Conservation (phyloP, 2,797 vertebrate genomes). For the Dicrostonyx torquatus region DNA sequence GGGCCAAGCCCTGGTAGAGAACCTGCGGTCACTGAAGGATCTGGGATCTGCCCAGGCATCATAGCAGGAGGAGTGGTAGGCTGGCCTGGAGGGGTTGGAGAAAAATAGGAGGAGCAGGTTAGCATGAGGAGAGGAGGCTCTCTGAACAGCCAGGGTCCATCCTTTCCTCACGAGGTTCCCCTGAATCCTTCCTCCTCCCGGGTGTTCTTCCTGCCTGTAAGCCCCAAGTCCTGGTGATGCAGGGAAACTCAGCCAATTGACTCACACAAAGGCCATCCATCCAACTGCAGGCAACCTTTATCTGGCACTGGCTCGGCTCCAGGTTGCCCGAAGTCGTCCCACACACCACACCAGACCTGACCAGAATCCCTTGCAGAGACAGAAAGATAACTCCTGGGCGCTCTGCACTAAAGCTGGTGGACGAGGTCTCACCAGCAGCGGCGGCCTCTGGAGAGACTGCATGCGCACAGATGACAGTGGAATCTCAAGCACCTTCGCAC, state of each 20-base stretch:
- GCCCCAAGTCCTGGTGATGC: background rate
- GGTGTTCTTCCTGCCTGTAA: background rate
- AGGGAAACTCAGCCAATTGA: background rate
- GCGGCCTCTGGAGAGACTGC: background rate
- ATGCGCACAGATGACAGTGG: background rate
- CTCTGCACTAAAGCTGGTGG: background rate
- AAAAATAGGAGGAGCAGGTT: constrained; percentile 55
- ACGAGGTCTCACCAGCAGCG: background rate
- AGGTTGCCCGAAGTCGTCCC: background rate
- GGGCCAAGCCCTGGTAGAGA: constrained; percentile 93
- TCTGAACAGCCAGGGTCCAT: background rate
- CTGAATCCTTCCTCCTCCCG: background rate
- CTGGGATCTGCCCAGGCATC: constrained; percentile 99
- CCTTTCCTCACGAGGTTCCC: background rate
- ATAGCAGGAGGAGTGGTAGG: constrained; percentile 90
- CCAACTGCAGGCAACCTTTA: background rate
- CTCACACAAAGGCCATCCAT: background rate
- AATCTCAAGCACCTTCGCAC: constrained; percentile 63
- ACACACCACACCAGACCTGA: background rate
- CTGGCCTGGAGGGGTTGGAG: constrained; percentile 74
- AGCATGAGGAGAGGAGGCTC: background rate
- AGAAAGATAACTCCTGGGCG: background rate
- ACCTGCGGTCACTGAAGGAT: constrained; percentile 95
- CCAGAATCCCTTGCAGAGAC: background rate
- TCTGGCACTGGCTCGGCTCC: background rate